phyloP scores from a whole-genome alignment of 2,888 invertebrate genomes.

The Drosophila anceps region DNA sequence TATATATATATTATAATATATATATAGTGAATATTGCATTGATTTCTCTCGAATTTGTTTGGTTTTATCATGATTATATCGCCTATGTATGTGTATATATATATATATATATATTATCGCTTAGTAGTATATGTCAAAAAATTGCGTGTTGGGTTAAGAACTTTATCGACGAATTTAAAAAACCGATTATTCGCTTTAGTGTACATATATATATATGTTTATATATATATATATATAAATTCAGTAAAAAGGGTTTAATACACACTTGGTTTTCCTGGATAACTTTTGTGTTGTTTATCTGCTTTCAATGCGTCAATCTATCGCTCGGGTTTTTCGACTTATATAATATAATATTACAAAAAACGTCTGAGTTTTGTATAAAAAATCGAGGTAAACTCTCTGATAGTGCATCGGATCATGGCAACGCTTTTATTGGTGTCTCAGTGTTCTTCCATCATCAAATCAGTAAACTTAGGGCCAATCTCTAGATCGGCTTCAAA shows the following conservation, averaged over 20 bases:
- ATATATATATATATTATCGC: slow-evolving; percentile 33
- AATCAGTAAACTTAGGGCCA: slow-evolving; percentile 8
- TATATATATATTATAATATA: slow-evolving; percentile 24
- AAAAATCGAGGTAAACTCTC: slow-evolving; percentile 78
- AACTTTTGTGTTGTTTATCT: slow-evolving; percentile 10
- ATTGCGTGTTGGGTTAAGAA: slow-evolving; percentile 62
- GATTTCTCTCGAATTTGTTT: slow-evolving; percentile 39
- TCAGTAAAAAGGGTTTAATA: slow-evolving; percentile 73
- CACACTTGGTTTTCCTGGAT: slow-evolving; percentile 42
- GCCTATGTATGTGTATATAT: slow-evolving; percentile 43
- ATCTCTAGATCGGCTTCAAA: slow-evolving; percentile 11
- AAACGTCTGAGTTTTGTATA: slow-evolving; percentile 71
- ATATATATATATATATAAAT: slow-evolving; percentile 56
- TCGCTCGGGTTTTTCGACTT: slow-evolving; percentile 49
- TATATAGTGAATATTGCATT: slow-evolving; percentile 71
- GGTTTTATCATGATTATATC: slow-evolving; percentile 67
- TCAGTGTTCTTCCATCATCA: background rate
- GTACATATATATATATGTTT: slow-evolving; percentile 10
- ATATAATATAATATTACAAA: slow-evolving; percentile 69
- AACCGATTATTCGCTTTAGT: slow-evolving; percentile 68
- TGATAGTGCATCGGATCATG: slow-evolving; percentile 78
- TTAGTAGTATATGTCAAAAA: slow-evolving; percentile 67
- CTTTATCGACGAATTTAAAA: slow-evolving; percentile 67
- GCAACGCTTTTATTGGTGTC: background rate
- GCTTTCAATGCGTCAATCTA: background rate